Evolutionary conservation across 2,888 invertebrate species (phyloP).

Genomic region (Zygogramma bicolorata): DNA sequence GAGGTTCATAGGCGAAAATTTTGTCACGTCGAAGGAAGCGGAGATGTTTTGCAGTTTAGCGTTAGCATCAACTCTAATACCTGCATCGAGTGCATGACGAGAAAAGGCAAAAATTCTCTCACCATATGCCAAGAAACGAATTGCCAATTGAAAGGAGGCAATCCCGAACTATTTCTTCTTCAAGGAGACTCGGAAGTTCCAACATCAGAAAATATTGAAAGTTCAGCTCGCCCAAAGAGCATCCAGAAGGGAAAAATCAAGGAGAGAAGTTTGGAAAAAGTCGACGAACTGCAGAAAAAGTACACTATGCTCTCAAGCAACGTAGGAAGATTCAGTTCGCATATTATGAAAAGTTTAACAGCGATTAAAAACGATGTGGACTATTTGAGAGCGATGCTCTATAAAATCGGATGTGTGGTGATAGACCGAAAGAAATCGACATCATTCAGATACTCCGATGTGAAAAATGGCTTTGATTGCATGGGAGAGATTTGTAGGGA

Average conservation of each 20-base stretch:
- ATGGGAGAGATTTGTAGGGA: not conserved
- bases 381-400: not conserved
- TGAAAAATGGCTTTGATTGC: not conserved
- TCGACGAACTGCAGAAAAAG: conserved; percentile 2
- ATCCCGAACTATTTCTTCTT: not conserved
- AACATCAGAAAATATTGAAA: not conserved
- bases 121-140: conserved; percentile 7
- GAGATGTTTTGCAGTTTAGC: conserved; percentile 2
- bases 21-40: not conserved
- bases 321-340: conserved; percentile 2
- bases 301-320: conserved; percentile 1
- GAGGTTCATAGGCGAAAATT: not conserved
- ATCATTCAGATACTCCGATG: not conserved
- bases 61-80: conserved; percentile 10
- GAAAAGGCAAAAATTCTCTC: conserved; percentile 2
- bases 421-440: conserved; percentile 1
- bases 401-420: not conserved
- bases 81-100: conserved; percentile 14
- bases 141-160: not conserved
- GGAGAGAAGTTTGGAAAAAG: not conserved
- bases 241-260: not conserved
- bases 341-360: not conserved
- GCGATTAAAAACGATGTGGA: not conserved
- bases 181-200: not conserved
- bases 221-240: not conserved